phyloP scores from a whole-genome alignment of 2,888 invertebrate species.

The Linyphia triangularis region DNA sequence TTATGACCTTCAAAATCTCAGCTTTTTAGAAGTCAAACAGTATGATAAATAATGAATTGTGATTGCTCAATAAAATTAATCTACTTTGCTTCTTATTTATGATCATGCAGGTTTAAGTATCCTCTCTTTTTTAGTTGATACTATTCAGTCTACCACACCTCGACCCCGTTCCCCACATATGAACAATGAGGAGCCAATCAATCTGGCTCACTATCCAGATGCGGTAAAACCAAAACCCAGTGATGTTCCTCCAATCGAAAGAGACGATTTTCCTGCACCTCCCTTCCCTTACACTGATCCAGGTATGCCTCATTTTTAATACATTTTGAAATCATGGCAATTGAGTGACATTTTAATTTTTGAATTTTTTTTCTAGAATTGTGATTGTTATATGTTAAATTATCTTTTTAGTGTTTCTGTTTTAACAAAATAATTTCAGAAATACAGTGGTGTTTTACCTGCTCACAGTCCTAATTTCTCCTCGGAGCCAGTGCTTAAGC shows the following conservation, averaged over 20 bases:
- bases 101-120: not conserved
- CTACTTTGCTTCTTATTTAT: not conserved
- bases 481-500: too few relatives aligned
- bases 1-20: not conserved
- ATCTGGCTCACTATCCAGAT: conserved; percentile 95
- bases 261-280: conserved; percentile 97
- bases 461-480: too few relatives aligned
- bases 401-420: too few relatives aligned
- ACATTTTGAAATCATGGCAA: too few relatives aligned
- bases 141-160: conserved; percentile 87
- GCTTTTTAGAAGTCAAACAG: not conserved
- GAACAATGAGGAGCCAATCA: conserved; percentile 99
- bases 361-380: too few relatives aligned
- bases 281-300: conserved; percentile 98
- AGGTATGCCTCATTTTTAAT: conserved; percentile 80
- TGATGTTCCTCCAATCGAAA: conserved; percentile 88
- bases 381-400: too few relatives aligned
- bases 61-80: not conserved
- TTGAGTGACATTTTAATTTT: too few relatives aligned
- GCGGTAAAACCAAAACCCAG: conserved; percentile 94
- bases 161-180: conserved; percentile 94
- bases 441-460: too few relatives aligned
- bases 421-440: too few relatives aligned
- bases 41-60: not conserved
- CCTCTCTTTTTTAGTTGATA: conserved; percentile 60